Conservation (phyloP, 2,888 invertebrate species). For the Pterostichus madidus region DNA sequence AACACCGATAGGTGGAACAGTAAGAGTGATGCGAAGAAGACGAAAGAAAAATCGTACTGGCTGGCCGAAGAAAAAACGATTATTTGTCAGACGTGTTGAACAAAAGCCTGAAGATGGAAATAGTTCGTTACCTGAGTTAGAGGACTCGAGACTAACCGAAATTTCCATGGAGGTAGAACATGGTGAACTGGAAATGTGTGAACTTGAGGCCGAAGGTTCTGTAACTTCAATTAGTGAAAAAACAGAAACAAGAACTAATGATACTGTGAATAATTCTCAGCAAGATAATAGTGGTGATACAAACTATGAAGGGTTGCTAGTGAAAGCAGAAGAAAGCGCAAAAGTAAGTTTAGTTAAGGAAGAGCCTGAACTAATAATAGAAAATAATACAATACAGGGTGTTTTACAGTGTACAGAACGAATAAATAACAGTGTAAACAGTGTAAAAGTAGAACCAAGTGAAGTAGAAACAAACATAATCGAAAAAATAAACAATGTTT, state of each 20-base stretch:
- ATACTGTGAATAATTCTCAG: constrained; percentile 20
- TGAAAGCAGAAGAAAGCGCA: neutral
- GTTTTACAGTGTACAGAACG: constrained; percentile 54
- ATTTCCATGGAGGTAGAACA: constrained; percentile 71
- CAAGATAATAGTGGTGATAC: constrained; percentile 41
- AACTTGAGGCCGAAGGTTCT: constrained; percentile 56
- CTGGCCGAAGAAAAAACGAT: constrained; percentile 84
- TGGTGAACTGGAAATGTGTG: constrained; percentile 69
- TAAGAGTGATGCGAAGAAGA: constrained; percentile 74
- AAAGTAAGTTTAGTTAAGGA: neutral
- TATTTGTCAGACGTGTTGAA: constrained; percentile 73
- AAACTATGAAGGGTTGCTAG: constrained; percentile 15
- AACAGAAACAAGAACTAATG: constrained; percentile 70
- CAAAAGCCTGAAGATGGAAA: constrained; percentile 74
- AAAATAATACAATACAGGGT: constrained; percentile 57
- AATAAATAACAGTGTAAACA: constrained; percentile 25
- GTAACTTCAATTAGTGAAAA: constrained; percentile 75
- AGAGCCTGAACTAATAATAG: constrained; percentile 4
- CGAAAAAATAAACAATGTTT: constrained; percentile 51
- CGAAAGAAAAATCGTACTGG: constrained; percentile 89
- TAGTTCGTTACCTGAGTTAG: constrained; percentile 67
- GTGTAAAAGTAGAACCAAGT: constrained; percentile 43
- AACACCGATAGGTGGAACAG: constrained; percentile 67
- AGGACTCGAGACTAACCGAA: constrained; percentile 68
- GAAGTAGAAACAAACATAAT: constrained; percentile 10